A percentile compares a stretch with the other conserved stretches of the same genome.
Conservation (phyloP, 2,888 invertebrate species). For the Nemotelus nigrinus region DNA sequence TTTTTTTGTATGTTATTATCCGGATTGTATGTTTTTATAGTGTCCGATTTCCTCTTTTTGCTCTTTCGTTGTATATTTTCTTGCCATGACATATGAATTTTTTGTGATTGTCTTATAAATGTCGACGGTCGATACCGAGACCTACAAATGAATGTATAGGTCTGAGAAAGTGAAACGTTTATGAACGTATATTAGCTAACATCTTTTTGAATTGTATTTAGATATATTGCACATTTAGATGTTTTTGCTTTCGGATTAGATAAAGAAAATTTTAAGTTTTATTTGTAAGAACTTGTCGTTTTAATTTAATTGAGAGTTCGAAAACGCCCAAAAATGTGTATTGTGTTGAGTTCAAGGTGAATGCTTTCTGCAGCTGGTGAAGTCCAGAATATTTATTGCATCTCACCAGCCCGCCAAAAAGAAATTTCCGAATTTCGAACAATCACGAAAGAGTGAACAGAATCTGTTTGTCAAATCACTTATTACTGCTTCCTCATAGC, state of each 20-base stretch:
- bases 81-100: neutral
- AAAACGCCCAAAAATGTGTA: too few species aligned
- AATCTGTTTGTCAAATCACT: too few species aligned
- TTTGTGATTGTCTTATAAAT: neutral
- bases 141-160: neutral
- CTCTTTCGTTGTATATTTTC: conserved; percentile 3
- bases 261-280: conserved; percentile 1
- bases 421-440: too few species aligned
- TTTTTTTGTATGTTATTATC: neutral
- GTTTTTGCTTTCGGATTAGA: neutral
- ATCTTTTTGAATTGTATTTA: neutral
- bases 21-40: neutral
- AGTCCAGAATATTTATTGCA: too few species aligned
- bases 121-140: neutral
- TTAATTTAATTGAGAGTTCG: too few species aligned
- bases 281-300: neutral
- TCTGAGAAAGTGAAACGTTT: neutral
- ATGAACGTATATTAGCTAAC: neutral
- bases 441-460: too few species aligned
- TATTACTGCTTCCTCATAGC: too few species aligned
- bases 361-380: too few species aligned
- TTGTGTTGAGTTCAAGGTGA: too few species aligned
- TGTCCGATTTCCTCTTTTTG: conserved; percentile 24
- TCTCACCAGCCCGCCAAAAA: too few species aligned
- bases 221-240: neutral